Conservation (phyloP, 2,113 vertebrate genomes). For the Columba janthina region DNA sequence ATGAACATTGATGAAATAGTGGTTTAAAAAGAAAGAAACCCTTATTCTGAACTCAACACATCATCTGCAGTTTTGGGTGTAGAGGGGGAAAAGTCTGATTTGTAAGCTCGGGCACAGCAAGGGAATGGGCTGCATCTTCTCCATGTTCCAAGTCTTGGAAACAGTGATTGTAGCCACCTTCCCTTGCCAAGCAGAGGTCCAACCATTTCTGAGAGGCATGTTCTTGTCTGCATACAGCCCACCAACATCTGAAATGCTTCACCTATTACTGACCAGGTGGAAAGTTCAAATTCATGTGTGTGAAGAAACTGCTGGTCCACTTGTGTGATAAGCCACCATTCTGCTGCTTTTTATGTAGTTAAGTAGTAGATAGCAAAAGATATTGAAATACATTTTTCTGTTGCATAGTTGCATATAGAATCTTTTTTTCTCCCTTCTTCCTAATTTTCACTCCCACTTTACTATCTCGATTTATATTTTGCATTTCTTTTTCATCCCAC, state of each 20-base stretch:
- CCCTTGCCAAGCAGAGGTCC: not conserved
- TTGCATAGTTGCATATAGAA: not conserved
- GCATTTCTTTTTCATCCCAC: not conserved
- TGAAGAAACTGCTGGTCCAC: not conserved
- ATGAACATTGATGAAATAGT: not conserved
- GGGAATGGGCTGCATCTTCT: not conserved
- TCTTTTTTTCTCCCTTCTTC: not conserved
- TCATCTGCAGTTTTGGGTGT: not conserved
- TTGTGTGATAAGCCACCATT: not conserved
- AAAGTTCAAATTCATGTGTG: not conserved
- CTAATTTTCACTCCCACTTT: not conserved
- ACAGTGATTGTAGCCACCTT: not conserved
- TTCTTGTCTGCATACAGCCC: not conserved
- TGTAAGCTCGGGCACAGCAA: fast-evolving
- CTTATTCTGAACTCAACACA: not conserved
- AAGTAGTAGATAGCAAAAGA: not conserved
- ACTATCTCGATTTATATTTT: not conserved
- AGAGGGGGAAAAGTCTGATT: not conserved
- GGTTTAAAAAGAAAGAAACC: not conserved
- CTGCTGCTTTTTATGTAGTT: not conserved
- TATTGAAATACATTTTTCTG: not conserved
- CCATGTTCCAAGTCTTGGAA: not conserved
- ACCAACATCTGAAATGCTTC: not conserved
- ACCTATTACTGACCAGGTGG: not conserved
- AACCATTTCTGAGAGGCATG: not conserved